These are phyloP conservation scores for Nesometra sesokonis DNA, from an alignment of 35 echinoderm and acorn worm species.

Conservation along the genomic window DNA sequence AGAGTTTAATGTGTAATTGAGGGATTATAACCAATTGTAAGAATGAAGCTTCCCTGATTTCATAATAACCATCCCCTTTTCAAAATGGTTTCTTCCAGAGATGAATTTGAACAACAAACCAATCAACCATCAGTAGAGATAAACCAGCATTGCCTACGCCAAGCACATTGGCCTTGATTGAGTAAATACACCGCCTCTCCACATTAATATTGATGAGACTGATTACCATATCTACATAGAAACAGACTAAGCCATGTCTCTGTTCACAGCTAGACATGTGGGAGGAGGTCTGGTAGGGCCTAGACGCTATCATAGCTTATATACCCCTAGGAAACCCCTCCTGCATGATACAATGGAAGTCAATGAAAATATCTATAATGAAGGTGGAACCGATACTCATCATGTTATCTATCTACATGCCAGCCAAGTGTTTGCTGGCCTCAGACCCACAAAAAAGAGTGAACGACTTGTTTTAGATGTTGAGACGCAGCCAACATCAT, in stretches of 20 bases:
- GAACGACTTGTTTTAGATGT: constrained; percentile 29
- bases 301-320: not conserved
- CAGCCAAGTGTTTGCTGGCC: constrained; percentile 47
- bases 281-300: not conserved
- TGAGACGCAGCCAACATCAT: not conserved
- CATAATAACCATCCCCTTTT: not conserved
- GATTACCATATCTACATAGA: not conserved
- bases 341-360: not conserved
- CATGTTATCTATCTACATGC: constrained; percentile 62
- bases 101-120: not conserved
- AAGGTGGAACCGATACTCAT: not conserved
- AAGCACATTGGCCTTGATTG: not conserved
- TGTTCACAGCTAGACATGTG: not conserved
- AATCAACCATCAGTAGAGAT: not conserved
- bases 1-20: no score
- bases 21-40: no score
- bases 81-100: not conserved
- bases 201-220: not conserved
- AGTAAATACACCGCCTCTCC: not conserved
- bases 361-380: not conserved
- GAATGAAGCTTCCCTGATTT: not conserved
- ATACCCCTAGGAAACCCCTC: not conserved
- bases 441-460: constrained; percentile 33
- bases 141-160: not conserved
- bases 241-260: not conserved